Evolutionary conservation across 2,797 vertebrate genomes (phyloP).

Genomic region (Lepus townsendii): DNA sequence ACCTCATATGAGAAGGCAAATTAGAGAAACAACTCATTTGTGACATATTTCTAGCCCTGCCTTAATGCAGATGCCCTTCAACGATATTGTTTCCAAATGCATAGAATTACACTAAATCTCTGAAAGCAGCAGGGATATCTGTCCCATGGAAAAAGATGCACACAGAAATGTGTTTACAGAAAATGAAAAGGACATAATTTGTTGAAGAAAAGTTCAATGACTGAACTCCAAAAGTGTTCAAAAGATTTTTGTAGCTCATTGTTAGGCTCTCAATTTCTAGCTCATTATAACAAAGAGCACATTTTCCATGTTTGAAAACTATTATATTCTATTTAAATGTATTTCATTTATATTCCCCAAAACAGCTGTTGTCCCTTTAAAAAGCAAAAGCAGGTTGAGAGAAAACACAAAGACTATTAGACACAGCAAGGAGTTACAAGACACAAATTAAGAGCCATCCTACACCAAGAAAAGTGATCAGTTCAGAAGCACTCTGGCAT

Average conservation of each 20-base stretch:
- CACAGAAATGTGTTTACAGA: background rate
- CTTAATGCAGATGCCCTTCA: background rate
- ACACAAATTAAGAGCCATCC: background rate
- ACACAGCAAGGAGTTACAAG: background rate
- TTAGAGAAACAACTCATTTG: slow-evolving; percentile 30
- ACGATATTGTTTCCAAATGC: background rate
- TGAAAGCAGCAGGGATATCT: background rate
- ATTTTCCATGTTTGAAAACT: slow-evolving; percentile 12
- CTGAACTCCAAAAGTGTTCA: background rate
- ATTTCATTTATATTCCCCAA: slow-evolving; percentile 14
- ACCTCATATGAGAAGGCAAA: background rate
- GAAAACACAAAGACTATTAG: background rate
- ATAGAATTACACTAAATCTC: background rate
- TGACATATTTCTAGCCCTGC: background rate
- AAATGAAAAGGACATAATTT: background rate
- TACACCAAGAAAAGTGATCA: background rate
- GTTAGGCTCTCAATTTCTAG: background rate
- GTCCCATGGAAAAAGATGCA: background rate
- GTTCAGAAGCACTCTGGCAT: background rate
- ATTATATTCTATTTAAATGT: background rate
- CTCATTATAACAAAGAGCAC: background rate
- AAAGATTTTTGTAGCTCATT: background rate
- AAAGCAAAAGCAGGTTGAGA: slow-evolving; percentile 15
- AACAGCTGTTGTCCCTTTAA: background rate
- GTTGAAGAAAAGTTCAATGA: background rate